Base-by-base conservation (phyloP, 2,888 invertebrate species). In the Candidula unifasciata region DNA sequence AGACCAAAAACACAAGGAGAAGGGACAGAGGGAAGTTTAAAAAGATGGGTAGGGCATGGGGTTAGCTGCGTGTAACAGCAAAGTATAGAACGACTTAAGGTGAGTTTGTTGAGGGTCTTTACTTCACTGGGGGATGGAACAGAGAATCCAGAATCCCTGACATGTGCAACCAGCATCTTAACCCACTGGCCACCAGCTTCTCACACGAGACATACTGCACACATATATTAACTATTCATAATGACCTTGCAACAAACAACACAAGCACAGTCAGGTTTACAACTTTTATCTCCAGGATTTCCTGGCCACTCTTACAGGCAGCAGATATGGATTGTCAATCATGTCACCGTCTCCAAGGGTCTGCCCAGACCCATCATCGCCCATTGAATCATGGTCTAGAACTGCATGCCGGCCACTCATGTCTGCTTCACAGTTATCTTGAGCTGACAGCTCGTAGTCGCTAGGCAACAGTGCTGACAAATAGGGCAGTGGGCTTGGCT, bases 381-480 rank as follows among this genome's bases (percentile, higher is more conserved):
- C 54, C 24, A 66, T 54, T 27, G 52, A 10, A 8, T 37, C 66
- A 1, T 68, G 68, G 66, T 74, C 71, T 3, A 68, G 44, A 52
- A 44, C 33, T 60, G 74, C 27, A 57, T 54, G 83, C 24, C 44
- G 71, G 33, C 35, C 79, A 71, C 18, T 69, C 57, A 68, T 86
- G 44, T 87, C 89, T 84, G 89, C 87, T 6, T 89, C 83, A 24
- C 89, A 88, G 18, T 86, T 88, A 10, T 97, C 97, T 92, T 97
- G 97, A 68, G 93, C 91, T 92, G 98, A 98, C 93, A 98, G 97
- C 64, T 98, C 97, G 95, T 98, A 98, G 94, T 99, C 98, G 89
- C 97, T 97, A 0, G 98, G 98, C 90, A 98, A 94, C 44, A 98
- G 94, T 5, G 98, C 97, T 86, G 96, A 96, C 69, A 97, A 93